Percentiles rank a stretch among this genome's conserved stretches.
Evolutionary conservation across 2,888 invertebrate genomes (phyloP).

Genomic region (Trilocha varians): DNA sequence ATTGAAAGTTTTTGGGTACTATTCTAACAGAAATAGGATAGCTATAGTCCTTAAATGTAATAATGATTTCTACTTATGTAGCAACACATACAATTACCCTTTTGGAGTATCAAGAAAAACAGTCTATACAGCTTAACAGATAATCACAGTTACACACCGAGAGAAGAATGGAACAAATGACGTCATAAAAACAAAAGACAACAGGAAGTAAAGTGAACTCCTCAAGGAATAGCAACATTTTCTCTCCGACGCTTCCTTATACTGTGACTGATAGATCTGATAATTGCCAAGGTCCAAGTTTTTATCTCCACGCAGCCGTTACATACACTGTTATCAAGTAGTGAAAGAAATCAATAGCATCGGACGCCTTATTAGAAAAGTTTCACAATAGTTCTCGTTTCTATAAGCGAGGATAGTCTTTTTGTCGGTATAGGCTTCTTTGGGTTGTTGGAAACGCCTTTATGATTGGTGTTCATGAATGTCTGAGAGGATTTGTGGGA

Average conservation of each 20-base stretch:
- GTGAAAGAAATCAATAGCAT: slow-evolving; percentile 25
- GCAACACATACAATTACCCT: too few relatives aligned
- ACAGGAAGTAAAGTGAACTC: too few relatives aligned
- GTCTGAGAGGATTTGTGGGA: not conserved
- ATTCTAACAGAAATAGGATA: too few relatives aligned
- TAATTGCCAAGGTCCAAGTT: slow-evolving; percentile 21
- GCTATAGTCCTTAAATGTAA: too few relatives aligned
- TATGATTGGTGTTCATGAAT: not conserved
- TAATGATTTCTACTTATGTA: too few relatives aligned
- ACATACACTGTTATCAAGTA: slow-evolving; percentile 14
- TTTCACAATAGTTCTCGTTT: slow-evolving; percentile 18
- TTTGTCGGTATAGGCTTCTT: not conserved
- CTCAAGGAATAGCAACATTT: not conserved
- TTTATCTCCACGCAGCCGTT: slow-evolving; percentile 15
- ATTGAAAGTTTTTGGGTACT: too few relatives aligned
- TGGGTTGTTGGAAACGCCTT: not conserved
- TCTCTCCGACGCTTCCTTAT: slow-evolving; percentile 1
- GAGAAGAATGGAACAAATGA: too few relatives aligned
- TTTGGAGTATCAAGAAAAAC: too few relatives aligned
- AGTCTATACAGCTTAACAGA: too few relatives aligned
- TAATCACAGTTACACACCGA: too few relatives aligned
- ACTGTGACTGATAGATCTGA: slow-evolving; percentile 15
- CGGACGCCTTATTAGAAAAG: slow-evolving; percentile 25
- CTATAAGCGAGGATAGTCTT: not conserved
- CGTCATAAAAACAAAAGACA: too few relatives aligned